Percentiles rank a stretch among this genome's conserved stretches.
Conservation (phyloP, 2,888 invertebrate species). For the Globia sparganii region DNA sequence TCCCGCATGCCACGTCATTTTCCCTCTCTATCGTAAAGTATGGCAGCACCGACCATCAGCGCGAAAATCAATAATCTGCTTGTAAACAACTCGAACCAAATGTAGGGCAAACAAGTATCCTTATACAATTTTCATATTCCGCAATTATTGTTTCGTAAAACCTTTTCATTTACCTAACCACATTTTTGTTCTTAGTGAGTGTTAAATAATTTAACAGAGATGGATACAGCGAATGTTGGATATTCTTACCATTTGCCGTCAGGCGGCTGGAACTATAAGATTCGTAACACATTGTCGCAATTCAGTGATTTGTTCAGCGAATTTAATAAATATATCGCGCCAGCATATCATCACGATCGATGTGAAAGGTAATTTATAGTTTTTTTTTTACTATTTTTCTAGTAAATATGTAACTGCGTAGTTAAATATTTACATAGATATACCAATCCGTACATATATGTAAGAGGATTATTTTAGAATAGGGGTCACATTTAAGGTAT, state of each 20-base stretch:
- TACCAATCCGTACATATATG: background rate
- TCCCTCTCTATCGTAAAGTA: conserved; percentile 41
- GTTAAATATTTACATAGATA: conserved; percentile 19
- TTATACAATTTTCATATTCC: conserved; percentile 69
- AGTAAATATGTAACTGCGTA: conserved; percentile 23
- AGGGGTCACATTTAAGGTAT: background rate
- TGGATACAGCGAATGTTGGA: conserved; percentile 93
- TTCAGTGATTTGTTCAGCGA: conserved; percentile 98
- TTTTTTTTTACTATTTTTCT: conserved; percentile 14
- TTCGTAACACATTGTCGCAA: conserved; percentile 95
- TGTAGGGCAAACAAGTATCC: conserved; percentile 78
- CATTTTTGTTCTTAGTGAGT: conserved; percentile 48
- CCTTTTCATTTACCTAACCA: conserved; percentile 72
- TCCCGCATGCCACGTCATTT: conserved; percentile 53
- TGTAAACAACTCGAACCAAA: conserved; percentile 87
- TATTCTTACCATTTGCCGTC: conserved; percentile 96
- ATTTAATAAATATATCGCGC: conserved; percentile 98
- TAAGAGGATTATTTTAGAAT: background rate
- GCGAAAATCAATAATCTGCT: conserved; percentile 87
- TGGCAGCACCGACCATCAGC: conserved; percentile 64
- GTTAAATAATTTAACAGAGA: conserved; percentile 59
- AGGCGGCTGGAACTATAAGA: conserved; percentile 94
- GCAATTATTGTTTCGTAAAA: conserved; percentile 78
- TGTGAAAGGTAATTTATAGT: conserved; percentile 94
- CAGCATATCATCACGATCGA: conserved; percentile 98